Base-by-base conservation (phyloP, 1,140 invertebrate genomes). In the Stratiolaelaps scimitus region DNA sequence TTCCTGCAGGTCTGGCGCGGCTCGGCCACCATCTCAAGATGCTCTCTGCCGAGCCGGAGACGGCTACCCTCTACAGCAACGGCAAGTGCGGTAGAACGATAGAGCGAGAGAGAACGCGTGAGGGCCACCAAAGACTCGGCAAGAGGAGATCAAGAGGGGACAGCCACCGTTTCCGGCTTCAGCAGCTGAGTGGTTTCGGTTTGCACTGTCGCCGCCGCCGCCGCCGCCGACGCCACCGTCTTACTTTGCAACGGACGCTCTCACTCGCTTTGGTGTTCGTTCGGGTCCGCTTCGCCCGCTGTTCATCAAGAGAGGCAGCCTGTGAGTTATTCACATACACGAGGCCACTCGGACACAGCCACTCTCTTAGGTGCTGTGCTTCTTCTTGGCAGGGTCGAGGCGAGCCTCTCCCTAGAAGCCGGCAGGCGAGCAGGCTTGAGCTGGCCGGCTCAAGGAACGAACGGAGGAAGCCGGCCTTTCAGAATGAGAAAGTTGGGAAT, bases 321-420 rank as follows among this genome's bases (percentile, higher is more conserved):
- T 26, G 53, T 60, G 53, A 60, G 53, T 60, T 60, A 60, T 60
- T 60, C 53, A 60, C 53, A 60, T 40, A 10, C n/a, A n/a, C n/a
- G 34, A 40, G 34, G 34, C 34, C 10, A 40, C 34, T 40, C 34
- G 34, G 5, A 40, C 4, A 40, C 34, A 10, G 34, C 34, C 34
- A 40, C 10, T 40, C 34, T 40, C 34, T 40, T 10, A 6, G 10
- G 34, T 40, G 34, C 34, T 40, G 10, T 4, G 10, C 10, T 4
- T 40, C 10, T 4, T 40, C 34, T 40, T 10, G 10, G 10, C 34
- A 4, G 34, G 5, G 34, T 40, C 34, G 10, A 40, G 34, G 10
- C 4, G 34, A 10, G 34, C 10, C 34, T 6, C 5, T 60, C 10
- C 2, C 20, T 15, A 20, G 53, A 26, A 15, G 53, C 10, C 53